Evolutionary conservation across 2,113 vertebrate species (phyloP).

Genomic region (human): GRCh38 chr15:45477001-45477500

Average conservation of each 20-base stretch:
- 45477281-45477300: slow-evolving; percentile 2
- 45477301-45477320: background rate
- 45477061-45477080: background rate
- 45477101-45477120: background rate
- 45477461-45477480: background rate
- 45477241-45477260: background rate
- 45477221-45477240: background rate
- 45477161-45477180: background rate
- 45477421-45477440: slow-evolving; percentile 3
- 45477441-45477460: background rate
- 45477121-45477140: background rate
- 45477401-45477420: background rate
- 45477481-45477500: background rate
- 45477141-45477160: background rate
- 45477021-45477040: background rate
- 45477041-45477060: background rate
- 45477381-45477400: background rate
- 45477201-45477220: background rate
- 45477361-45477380: background rate
- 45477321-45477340: background rate
- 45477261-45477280: background rate
- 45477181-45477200: background rate
- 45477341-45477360: background rate
- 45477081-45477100: background rate
- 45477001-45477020: slow-evolving; percentile 41